Conservation (phyloP, 2,113 vertebrate genomes). For the Pogona vitticeps region DNA sequence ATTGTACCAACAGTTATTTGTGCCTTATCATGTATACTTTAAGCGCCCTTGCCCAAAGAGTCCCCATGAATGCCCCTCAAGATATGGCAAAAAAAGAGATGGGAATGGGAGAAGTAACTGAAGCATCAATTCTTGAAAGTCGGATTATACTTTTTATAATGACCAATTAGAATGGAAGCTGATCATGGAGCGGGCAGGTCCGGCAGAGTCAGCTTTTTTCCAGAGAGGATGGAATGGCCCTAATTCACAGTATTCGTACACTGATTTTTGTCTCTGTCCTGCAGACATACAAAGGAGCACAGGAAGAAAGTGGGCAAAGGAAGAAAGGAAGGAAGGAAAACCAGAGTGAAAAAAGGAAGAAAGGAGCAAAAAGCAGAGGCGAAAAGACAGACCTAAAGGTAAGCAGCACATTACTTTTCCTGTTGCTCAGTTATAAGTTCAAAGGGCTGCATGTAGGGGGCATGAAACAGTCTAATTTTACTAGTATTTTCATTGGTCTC, state of each 20-base stretch:
- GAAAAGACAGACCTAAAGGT: neutral
- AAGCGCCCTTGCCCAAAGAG: neutral
- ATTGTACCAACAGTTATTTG: neutral
- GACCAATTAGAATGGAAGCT: neutral
- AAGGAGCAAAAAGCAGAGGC: neutral
- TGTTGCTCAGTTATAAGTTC: neutral
- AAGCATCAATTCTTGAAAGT: neutral
- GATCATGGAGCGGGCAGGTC: no score
- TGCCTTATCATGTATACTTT: neutral
- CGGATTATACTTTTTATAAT: neutral
- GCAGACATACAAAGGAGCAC: neutral
- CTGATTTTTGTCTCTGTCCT: neutral
- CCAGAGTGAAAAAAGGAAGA: no score
- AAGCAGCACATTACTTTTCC: neutral
- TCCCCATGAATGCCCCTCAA: neutral
- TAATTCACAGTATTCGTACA: neutral
- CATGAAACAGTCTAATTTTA: conserved; percentile 40
- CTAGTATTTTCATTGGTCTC: conserved; percentile 35
- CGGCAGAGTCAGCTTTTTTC: neutral
- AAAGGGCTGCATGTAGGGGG: conserved; percentile 24
- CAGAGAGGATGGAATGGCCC: neutral
- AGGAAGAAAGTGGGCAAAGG: neutral
- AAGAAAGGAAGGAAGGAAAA: neutral
- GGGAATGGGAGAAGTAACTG: neutral
- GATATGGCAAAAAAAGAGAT: neutral